Conservation (phyloP, 1,140 invertebrate genomes). For the Colletes latitarsis region DNA sequence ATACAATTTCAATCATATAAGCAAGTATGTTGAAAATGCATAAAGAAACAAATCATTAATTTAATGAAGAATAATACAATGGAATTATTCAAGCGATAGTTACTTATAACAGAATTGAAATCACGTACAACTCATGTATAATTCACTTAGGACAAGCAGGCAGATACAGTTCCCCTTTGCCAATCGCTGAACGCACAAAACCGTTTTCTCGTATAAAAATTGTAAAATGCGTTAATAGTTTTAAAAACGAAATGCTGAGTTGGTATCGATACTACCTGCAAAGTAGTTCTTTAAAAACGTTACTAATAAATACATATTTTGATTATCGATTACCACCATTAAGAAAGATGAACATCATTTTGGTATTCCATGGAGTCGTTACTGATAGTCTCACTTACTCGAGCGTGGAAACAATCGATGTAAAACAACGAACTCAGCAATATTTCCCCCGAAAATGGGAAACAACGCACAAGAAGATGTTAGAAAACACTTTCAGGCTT, state of each 20-base stretch:
- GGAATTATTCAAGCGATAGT: constrained; percentile 61
- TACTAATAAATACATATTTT: constrained; percentile 38
- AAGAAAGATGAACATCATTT: not conserved
- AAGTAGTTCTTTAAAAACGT: constrained; percentile 13
- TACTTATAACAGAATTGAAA: constrained; percentile 51
- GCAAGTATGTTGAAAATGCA: constrained; percentile 63
- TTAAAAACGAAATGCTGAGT: constrained; percentile 52
- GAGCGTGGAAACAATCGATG: constrained; percentile 2
- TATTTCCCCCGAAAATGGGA: constrained; percentile 20
- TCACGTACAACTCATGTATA: constrained; percentile 39
- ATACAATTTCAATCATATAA: constrained; percentile 66
- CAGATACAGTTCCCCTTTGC: constrained; percentile 58
- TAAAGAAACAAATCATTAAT: constrained; percentile 59
- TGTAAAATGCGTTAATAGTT: constrained; percentile 50
- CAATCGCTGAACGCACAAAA: constrained; percentile 44
- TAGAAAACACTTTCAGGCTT: constrained; percentile 37
- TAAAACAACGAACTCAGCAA: constrained; percentile 44
- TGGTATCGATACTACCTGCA: constrained; percentile 3
- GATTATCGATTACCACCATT: constrained; percentile 17
- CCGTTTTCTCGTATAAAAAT: constrained; percentile 47
- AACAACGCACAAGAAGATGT: constrained; percentile 14
- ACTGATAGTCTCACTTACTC: not conserved
- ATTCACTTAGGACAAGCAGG: constrained; percentile 54
- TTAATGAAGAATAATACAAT: constrained; percentile 65
- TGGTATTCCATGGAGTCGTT: not conserved